Base-by-base conservation (phyloP, 2,888 invertebrate genomes). In the Linyphia triangularis region DNA sequence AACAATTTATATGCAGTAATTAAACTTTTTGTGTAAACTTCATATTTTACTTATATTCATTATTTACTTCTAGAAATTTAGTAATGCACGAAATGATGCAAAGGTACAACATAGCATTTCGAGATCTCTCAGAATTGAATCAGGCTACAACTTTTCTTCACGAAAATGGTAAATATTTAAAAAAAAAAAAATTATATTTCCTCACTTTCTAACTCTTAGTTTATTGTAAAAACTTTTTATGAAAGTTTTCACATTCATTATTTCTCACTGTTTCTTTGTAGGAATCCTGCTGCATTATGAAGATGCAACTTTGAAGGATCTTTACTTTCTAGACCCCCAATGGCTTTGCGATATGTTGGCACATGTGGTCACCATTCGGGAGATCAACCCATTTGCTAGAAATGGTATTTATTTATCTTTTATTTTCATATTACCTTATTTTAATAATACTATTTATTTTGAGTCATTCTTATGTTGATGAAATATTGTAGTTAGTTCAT, bases 281-380 rank as follows among this genome's bases (percentile, higher is more conserved):
- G 96, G 97, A 43, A 97, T 99, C 1, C 94, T 99, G 9, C 94
- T 99, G 1, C 98, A 98, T 93, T 98, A 98, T 91, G 98, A 98
- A 91, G 98, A 98, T 92, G 97, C 98, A 0, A 97, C 97, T 0
- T 93, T 98, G 1, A 96, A 97, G 92, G 98, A 99, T 93, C 94
- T 98, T 73, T 99, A 98, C 93, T 99, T 99, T 93, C 93, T 99
- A 65, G 97, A 98, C 93, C 99, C 99, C 0, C 99, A 99, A 93
- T 99, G 99, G 99, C 94, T 99, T 61, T 99, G 99, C 93, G 99
- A 99, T 93, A 97, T 99, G 95, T 93, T 99, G 57, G 98, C 99
- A 0, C 98, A 98, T 92, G 98, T 99, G 0, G 97, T 99, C 43
- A 98, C 99, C 0, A 97, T 99, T 24, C 93, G 98, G n/a, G 98